These are phyloP conservation scores for Fukomys damarensis DNA, from an alignment of 2,113 vertebrate species.

Conservation along the genomic window DNA sequence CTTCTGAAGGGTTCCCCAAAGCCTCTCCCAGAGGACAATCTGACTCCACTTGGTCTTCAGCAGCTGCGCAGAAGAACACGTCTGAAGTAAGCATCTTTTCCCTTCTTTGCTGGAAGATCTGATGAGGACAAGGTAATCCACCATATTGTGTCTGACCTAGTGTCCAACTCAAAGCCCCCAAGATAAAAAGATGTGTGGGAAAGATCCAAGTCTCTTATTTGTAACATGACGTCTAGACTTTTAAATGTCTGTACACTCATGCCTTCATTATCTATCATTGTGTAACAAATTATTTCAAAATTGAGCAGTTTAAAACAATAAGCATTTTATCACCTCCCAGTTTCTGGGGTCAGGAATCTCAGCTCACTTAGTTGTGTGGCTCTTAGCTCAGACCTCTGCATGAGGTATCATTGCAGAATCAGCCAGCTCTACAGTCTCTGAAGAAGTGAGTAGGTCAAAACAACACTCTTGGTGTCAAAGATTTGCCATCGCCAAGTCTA, in stretches of 20 bases:
- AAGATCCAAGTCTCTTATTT: not conserved
- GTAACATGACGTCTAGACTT: conserved; percentile 4
- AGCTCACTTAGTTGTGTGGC: not conserved
- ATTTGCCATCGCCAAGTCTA: not conserved
- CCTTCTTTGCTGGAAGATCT: not conserved
- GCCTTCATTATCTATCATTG: not conserved
- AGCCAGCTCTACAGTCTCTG: not conserved
- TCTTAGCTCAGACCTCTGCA: not conserved
- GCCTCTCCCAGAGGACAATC: not conserved
- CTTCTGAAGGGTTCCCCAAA: not conserved
- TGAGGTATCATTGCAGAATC: not conserved
- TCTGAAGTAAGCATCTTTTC: not conserved
- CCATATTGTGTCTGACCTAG: not conserved
- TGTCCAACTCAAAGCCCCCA: not conserved
- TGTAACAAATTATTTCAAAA: not conserved
- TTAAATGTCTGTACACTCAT: not conserved
- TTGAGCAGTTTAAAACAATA: conserved; percentile 5
- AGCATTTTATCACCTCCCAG: not conserved
- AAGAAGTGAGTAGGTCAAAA: not conserved
- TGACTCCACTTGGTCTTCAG: not conserved
- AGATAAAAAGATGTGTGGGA: not conserved
- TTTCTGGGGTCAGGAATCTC: not conserved
- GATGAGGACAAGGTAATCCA: not conserved
- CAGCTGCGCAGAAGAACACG: not conserved
- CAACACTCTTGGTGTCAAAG: not conserved